Base-by-base conservation (phyloP, 2,113 vertebrate species). In the Zingel zingel region DNA sequence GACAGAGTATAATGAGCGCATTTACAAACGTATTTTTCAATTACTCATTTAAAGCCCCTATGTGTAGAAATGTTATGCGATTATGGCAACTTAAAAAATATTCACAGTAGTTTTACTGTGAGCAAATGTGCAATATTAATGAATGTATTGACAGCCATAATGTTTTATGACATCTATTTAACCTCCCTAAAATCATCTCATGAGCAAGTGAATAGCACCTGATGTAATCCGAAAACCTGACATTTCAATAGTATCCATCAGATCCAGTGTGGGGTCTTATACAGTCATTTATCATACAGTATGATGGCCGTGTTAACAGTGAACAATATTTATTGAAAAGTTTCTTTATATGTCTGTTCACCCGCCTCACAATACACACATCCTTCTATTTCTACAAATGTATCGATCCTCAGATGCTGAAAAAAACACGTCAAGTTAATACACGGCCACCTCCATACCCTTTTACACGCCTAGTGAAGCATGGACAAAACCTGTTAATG, bases 91-190 rank as follows among this genome's bases (percentile, higher is more conserved):
- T 27, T 18, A 2, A 27, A 25, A 30, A 59, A 50, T 33, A 58
- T 45, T 59, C 54, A 43, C 5, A 47, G 5, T 10, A 14, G 15
- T 5, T 54, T 53, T 72, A 53, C 21, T 61, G 18, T 23, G 14
- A 53, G 7, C 16, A 67, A 77, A 78, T 77, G 43, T 77, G 74
- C 27, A 73, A 59, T n/a, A 47, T 58, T 36, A 30, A 69, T 18
- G 5, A 45, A 66, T 21, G 61, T 45, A 65, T 16, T 56, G 11
- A 56, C n/a, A 63, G 27, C 3, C 47, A 63, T 23, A 54, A 59
- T 4, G 6, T 58, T 48, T 33, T 19, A 73, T 2, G 9, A 25
- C 27, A 69, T 47, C 27, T 68, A 50, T 13, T 58, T 13, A 73
- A 58, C 14, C n/a, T n/a, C 30, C 2, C 6, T 4, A 67, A 72